Percentiles rank a stretch among this genome's conserved stretches.
Evolutionary conservation across 2,113 vertebrate genomes (phyloP).

Genomic region (Protobothrops flavoviridis): DNA sequence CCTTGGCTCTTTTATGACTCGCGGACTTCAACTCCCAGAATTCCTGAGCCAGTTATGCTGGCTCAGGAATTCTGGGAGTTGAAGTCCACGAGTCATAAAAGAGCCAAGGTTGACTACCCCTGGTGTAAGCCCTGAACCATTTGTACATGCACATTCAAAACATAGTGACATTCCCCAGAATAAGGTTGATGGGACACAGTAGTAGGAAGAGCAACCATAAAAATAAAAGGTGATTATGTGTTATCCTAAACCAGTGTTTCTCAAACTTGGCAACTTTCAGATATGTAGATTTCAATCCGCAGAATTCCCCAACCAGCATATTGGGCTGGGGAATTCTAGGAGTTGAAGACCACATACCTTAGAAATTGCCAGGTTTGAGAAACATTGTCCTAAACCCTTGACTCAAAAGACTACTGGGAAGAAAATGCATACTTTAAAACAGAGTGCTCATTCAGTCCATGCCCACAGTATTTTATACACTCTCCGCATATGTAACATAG

Average conservation of each 20-base stretch:
- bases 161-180: not conserved
- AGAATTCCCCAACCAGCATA: not conserved
- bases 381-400: not conserved
- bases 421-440: not conserved
- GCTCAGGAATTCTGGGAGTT: too few species aligned
- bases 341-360: not conserved
- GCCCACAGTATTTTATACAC: not conserved
- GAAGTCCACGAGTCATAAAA: too few species aligned
- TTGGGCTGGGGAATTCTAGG: not conserved
- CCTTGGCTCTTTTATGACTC: too few species aligned
- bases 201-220: not conserved
- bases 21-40: too few species aligned
- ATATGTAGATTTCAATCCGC: not conserved
- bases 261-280: not conserved
- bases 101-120: too few species aligned
- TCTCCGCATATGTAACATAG: not conserved
- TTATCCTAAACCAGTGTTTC: not conserved
- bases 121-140: not conserved
- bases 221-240: not conserved
- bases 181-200: not conserved
- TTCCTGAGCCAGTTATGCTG: too few species aligned
- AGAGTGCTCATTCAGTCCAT: not conserved
- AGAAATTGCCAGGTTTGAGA: not conserved
- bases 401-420: not conserved
- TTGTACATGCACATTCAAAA: not conserved